Conservation (phyloP, 2,888 invertebrate species). For the Synergus laeviventris region DNA sequence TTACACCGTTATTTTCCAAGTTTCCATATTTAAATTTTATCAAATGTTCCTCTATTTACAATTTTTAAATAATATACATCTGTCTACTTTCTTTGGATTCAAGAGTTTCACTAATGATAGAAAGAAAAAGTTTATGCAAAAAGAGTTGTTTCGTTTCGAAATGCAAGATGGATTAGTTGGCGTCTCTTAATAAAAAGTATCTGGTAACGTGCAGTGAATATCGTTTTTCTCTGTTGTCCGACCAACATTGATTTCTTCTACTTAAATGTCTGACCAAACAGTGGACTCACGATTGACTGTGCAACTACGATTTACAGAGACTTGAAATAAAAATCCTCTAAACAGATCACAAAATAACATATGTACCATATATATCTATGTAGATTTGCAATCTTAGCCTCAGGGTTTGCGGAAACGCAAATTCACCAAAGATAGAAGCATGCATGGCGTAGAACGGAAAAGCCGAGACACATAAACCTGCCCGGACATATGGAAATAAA, state of each 20-base stretch:
- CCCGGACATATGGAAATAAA: background rate
- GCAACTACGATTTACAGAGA: slow-evolving; percentile 46
- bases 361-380: background rate
- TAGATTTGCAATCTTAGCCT: slow-evolving; percentile 9
- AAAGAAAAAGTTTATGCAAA: background rate
- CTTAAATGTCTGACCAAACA: slow-evolving; percentile 58
- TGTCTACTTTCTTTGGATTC: background rate
- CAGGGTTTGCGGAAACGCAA: background rate
- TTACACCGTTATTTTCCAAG: background rate
- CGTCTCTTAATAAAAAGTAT: slow-evolving; percentile 50
- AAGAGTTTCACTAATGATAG: background rate
- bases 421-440: slow-evolving; percentile 3
- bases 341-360: background rate
- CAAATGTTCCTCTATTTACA: background rate
- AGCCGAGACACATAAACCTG: slow-evolving; percentile 11
- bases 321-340: background rate
- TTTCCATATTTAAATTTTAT: background rate
- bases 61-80: too few relatives aligned
- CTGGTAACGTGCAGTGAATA: slow-evolving; percentile 45
- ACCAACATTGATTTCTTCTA: slow-evolving; percentile 63
- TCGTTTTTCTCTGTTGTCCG: slow-evolving; percentile 49
- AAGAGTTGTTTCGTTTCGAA: slow-evolving; percentile 9
- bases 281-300: slow-evolving; percentile 54
- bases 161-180: slow-evolving; percentile 29
- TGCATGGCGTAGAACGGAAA: slow-evolving; percentile 15